These are phyloP conservation scores for Metellina segmentata DNA, from an alignment of 2,888 invertebrate genomes.

Conservation along the genomic window DNA sequence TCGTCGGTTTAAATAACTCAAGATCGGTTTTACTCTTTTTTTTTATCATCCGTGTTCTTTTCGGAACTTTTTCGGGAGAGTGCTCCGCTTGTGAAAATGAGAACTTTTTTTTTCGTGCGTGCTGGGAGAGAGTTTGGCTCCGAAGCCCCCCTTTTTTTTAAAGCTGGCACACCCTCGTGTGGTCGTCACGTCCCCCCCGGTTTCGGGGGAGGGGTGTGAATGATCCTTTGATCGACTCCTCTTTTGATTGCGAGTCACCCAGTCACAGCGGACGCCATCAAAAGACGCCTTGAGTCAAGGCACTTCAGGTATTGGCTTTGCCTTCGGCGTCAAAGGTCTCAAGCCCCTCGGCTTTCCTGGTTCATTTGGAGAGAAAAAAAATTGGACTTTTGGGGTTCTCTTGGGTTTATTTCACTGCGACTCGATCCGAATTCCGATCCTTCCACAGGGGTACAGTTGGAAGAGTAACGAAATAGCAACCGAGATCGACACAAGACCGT, in stretches of 20 bases:
- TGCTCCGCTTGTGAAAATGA: slow-evolving; percentile 47
- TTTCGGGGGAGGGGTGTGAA: neutral
- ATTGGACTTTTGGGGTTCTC: neutral
- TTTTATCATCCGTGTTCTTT: slow-evolving; percentile 29
- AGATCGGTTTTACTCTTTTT: neutral
- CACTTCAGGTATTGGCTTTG: slow-evolving; percentile 35
- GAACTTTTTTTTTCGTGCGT: neutral
- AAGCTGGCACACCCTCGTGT: neutral
- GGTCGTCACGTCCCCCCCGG: neutral
- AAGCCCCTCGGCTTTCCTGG: neutral
- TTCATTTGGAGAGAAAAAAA: neutral
- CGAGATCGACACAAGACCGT: too few species aligned
- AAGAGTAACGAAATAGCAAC: too few species aligned
- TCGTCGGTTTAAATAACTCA: slow-evolving; percentile 73
- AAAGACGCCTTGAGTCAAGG: slow-evolving; percentile 50
- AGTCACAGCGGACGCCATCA: slow-evolving; percentile 4
- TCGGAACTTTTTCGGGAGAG: slow-evolving; percentile 38
- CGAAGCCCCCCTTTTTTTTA: neutral
- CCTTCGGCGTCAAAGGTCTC: slow-evolving; percentile 14
- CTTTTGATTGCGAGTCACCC: neutral
- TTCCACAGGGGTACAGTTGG: too few species aligned
- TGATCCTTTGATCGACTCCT: neutral
- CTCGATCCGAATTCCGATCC: too few species aligned
- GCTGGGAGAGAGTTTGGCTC: neutral
- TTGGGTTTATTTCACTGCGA: neutral